Evolutionary conservation across 2,888 invertebrate species (phyloP).

Genomic region (Aelia acuminata): DNA sequence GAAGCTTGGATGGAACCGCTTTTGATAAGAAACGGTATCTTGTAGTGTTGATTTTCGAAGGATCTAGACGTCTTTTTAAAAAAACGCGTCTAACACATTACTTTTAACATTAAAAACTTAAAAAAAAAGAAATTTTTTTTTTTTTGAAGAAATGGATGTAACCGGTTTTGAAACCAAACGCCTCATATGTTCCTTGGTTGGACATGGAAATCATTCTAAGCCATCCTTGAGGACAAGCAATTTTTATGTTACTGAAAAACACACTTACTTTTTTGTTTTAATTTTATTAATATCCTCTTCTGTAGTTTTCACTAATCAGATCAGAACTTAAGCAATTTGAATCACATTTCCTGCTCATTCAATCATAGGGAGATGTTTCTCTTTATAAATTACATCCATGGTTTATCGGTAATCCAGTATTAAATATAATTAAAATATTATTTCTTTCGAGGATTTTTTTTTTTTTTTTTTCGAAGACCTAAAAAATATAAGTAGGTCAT

Average conservation of each 20-base stretch:
- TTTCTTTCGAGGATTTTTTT: not conserved
- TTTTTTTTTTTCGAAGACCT: constrained; percentile 19
- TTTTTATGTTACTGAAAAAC: not conserved
- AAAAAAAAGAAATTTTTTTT: too few relatives aligned
- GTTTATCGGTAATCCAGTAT: not conserved
- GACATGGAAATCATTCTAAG: not conserved
- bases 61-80: too few relatives aligned
- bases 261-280: not conserved
- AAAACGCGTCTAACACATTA: too few relatives aligned
- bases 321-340: not conserved
- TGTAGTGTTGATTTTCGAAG: too few relatives aligned
- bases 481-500: constrained; percentile 31
- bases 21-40: too few relatives aligned
- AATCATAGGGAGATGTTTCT: not conserved
- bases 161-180: too few relatives aligned
- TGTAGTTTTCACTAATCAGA: not conserved
- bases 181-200: not conserved
- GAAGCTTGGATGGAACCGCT: too few relatives aligned
- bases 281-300: not conserved
- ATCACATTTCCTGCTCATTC: not conserved
- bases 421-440: not conserved
- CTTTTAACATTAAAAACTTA: too few relatives aligned
- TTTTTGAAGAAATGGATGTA: too few relatives aligned
- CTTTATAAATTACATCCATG: not conserved
- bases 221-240: not conserved